A percentile compares a stretch with the other conserved stretches of the same genome.
Evolutionary conservation across 2,797 vertebrate species (phyloP).

Genomic region (Halcyon smyrnensis): DNA sequence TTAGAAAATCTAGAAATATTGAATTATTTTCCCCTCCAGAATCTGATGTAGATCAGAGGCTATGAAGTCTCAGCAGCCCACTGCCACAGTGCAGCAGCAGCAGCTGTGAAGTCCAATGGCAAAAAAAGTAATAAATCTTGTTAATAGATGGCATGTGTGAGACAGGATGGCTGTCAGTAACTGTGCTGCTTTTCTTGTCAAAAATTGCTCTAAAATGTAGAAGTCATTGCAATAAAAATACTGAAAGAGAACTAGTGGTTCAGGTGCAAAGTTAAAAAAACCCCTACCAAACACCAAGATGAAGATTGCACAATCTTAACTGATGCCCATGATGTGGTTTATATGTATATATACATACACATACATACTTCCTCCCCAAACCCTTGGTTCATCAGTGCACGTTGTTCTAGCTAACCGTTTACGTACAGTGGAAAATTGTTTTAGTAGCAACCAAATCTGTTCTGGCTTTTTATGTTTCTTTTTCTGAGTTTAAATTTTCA

Average conservation of each 20-base stretch:
- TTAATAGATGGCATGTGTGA: background rate
- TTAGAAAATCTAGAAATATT: background rate
- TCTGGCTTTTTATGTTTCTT: background rate
- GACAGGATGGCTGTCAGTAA: background rate
- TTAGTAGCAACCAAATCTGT: background rate
- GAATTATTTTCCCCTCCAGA: background rate
- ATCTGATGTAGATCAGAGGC: background rate
- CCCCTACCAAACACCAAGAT: background rate
- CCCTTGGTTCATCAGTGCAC: background rate
- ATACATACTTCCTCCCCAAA: background rate
- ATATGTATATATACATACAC: background rate
- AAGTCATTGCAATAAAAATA: background rate
- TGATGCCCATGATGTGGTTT: background rate
- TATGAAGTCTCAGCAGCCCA: background rate
- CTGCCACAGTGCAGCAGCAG: background rate
- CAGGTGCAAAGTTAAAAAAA: background rate
- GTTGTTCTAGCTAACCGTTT: background rate
- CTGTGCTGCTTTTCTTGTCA: background rate
- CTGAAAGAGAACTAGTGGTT: background rate
- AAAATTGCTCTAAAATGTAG: background rate
- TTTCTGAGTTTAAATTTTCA: background rate
- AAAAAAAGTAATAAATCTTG: background rate
- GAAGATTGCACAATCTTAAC: background rate
- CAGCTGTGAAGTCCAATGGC: conserved; percentile 8
- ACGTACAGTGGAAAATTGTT: background rate